Percentiles rank a stretch among this genome's conserved stretches.
These are phyloP conservation scores for Synergus umbraculus DNA, from an alignment of 2,888 invertebrate species.

Conservation along the genomic window DNA sequence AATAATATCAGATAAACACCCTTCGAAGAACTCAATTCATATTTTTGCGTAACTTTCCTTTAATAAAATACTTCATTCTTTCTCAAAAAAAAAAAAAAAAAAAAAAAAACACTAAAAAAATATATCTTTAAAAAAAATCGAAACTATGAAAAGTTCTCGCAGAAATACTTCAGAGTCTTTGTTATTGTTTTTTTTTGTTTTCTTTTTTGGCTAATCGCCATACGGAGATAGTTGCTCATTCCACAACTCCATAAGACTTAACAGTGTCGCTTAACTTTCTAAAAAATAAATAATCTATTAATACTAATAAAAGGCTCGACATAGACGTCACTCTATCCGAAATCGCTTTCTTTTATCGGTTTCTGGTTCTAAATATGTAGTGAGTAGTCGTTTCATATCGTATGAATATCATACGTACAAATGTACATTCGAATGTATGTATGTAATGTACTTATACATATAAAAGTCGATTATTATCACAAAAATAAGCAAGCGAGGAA, in stretches of 20 bases:
- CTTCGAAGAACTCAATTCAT: slow-evolving; percentile 16
- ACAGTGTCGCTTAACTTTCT: slow-evolving; percentile 38
- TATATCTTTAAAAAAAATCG: slow-evolving; percentile 41
- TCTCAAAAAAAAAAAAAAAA: slow-evolving; percentile 42
- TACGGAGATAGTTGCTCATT: slow-evolving; percentile 53
- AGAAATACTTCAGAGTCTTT: slow-evolving; percentile 49
- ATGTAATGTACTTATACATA: slow-evolving; percentile 42
- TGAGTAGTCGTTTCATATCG: slow-evolving; percentile 47
- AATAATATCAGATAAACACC: neutral
- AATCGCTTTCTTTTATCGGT: neutral
- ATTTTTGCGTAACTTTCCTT: slow-evolving; percentile 25
- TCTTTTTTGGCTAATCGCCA: slow-evolving; percentile 51
- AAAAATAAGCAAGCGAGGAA: slow-evolving; percentile 47
- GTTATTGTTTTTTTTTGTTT: neutral
- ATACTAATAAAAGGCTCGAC: slow-evolving; percentile 42
- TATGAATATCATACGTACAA: slow-evolving; percentile 59
- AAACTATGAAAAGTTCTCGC: slow-evolving; percentile 50
- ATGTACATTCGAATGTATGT: slow-evolving; percentile 49
- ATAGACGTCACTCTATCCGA: neutral
- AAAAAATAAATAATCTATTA: slow-evolving; percentile 50
- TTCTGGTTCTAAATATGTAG: slow-evolving; percentile 18
- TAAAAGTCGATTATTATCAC: slow-evolving; percentile 38
- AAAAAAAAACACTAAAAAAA: neutral
- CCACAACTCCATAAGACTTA: slow-evolving; percentile 48
- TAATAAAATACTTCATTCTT: neutral